Conservation (phyloP, 2,797 vertebrate species). For the Todus mexicanus region DNA sequence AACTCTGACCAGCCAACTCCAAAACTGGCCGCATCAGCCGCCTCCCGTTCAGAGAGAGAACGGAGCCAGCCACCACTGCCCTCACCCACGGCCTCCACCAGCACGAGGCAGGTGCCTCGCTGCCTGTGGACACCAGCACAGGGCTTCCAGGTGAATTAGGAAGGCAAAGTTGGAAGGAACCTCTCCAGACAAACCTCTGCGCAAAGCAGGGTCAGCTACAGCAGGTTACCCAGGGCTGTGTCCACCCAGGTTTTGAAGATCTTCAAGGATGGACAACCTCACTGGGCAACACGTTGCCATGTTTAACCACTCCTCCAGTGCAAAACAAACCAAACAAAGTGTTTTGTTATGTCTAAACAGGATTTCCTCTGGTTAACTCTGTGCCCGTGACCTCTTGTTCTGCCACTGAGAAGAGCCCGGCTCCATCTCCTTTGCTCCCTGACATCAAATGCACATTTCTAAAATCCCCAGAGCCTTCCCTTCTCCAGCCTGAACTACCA, state of each 20-base stretch:
- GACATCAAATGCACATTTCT: too few species aligned
- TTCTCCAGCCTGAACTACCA: neutral
- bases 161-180: neutral
- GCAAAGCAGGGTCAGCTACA: neutral
- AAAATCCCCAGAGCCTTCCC: neutral
- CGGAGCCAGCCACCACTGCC: neutral
- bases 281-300: neutral
- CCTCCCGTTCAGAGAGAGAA: neutral
- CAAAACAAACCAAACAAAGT: too few species aligned
- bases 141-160: neutral
- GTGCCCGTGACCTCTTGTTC: neutral
- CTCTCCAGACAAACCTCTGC: neutral
- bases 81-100: neutral
- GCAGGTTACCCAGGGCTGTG: neutral
- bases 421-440: neutral
- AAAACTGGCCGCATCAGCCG: neutral
- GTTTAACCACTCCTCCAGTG: neutral
- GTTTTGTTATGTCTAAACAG: neutral
- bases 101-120: neutral
- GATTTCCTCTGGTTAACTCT: neutral
- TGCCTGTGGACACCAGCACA: neutral
- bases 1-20: neutral
- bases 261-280: neutral
- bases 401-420: neutral
- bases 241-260: neutral